Evolutionary conservation across 2,113 vertebrate genomes (phyloP).

Genomic region (Centropristis striata): DNA sequence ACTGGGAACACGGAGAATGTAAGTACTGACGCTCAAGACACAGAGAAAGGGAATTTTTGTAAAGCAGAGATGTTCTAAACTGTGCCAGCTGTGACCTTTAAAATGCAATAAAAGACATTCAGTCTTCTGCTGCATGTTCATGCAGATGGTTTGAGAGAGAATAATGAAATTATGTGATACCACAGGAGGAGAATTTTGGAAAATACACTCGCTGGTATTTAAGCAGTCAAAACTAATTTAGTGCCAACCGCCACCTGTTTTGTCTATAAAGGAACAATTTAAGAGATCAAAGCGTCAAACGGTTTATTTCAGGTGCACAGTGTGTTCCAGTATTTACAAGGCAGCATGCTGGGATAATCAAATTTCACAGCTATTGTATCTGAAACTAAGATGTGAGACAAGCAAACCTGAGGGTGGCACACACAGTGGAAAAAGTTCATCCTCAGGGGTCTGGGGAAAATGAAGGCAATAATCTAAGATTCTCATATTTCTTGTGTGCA

Average conservation of each 20-base stretch:
- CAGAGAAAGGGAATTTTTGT: conserved; percentile 1
- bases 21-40: neutral
- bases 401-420: neutral
- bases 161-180: neutral
- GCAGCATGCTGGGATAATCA: neutral
- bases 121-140: conserved; percentile 24
- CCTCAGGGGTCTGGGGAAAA: neutral
- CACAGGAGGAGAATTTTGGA: neutral
- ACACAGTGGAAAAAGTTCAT: neutral
- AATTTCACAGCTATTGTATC: neutral
- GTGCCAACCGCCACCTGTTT: conserved; percentile 14
- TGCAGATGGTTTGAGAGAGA: conserved; percentile 15
- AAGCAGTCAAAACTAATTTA: conserved; percentile 1
- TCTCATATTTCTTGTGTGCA: neutral
- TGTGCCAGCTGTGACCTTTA: conserved; percentile 26
- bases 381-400: neutral
- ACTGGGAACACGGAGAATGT: neutral
- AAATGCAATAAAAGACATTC: conserved; percentile 10
- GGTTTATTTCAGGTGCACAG: neutral
- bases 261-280: conserved; percentile 4
- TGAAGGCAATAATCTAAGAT: neutral
- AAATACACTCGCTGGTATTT: neutral
- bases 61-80: conserved; percentile 9
- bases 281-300: neutral
- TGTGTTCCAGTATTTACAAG: neutral